Base-by-base conservation (phyloP, 2,113 vertebrate species). In the Cynoglossus semilaevis region DNA sequence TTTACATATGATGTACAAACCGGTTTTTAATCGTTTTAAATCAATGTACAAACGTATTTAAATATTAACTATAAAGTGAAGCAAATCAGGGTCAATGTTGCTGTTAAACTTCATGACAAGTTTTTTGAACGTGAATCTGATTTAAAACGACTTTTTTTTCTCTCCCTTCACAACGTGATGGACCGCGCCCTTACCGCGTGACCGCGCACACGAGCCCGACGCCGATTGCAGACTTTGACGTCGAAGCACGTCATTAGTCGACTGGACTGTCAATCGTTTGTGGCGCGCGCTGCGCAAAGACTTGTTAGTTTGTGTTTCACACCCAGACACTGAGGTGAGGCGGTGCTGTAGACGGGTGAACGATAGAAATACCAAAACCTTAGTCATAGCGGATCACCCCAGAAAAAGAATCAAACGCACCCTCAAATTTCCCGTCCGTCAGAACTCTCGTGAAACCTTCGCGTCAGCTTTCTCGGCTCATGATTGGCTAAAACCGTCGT, bases 181-280 rank as follows among this genome's bases (percentile, higher is more conserved):
- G 64, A 50, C 86, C 84, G 77, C 86, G 51, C 84, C 86, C 84
- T 68, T 34, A 9, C 8, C 55, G 50, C 76, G 64, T 35, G 67
- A 41, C 1, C 57, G 76, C 44, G 3, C 1, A 15, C 49, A n/a
- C 22, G 22, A 15, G 12, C 49, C 8, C 47, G 19, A n/a, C 64
- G 81, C 59, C 1, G 9, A 68, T 58, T 78, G 78, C 74, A 16
- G 74, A 43, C 8, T 34, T 36, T 17, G 6, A 36, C 50, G 34
- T 38, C 18, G 13, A 0, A 0, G 1, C 10, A 6, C 35, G 16
- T 18, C 57, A 73, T 71, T 80, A 71, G 79, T 12, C 45, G 9
- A 15, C 5, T 14, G 2, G 1, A 12, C 63, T 54, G 77, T 62
- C 79, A 51, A 0, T 79, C 37, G 63, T n/a, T 3, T 10, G 9